Percentiles rank a stretch among this genome's conserved stretches.
These are phyloP conservation scores for Nothobranchius kuhntae DNA, from an alignment of 2,113 vertebrate species.

Conservation along the genomic window DNA sequence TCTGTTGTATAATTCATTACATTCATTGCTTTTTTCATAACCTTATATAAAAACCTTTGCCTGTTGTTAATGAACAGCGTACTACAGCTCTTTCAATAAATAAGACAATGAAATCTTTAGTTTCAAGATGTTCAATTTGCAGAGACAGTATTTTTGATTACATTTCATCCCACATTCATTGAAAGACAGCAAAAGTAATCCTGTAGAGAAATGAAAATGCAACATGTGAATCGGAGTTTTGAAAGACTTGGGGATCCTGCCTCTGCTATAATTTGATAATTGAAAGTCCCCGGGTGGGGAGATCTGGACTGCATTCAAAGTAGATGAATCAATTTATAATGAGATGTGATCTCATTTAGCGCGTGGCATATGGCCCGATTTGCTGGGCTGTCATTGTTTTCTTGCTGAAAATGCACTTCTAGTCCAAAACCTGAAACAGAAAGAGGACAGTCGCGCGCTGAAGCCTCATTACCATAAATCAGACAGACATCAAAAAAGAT, in stretches of 20 bases:
- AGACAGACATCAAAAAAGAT: constrained; percentile 53
- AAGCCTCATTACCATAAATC: constrained; percentile 65
- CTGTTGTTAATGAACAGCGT: constrained; percentile 33
- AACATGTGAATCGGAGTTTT: constrained; percentile 20
- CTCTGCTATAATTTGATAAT: constrained; percentile 34
- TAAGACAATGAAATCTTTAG: neutral
- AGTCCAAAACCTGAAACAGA: constrained; percentile 39
- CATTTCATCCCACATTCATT: neutral
- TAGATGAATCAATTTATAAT: constrained; percentile 56
- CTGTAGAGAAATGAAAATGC: constrained; percentile 14
- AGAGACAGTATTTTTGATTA: neutral
- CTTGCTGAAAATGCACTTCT: constrained; percentile 66
- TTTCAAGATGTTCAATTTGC: neutral
- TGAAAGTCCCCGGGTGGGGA: constrained; percentile 16
- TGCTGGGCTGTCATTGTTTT: constrained; percentile 34
- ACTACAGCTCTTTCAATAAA: constrained; percentile 7
- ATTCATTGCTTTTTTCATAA: constrained; percentile 50
- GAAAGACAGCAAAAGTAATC: neutral
- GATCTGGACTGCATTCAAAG: constrained; percentile 47
- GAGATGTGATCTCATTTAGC: constrained; percentile 58
- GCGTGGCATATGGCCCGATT: constrained; percentile 47
- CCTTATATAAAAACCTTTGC: constrained; percentile 42
- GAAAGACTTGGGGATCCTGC: constrained; percentile 7
- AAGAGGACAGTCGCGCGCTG: constrained; percentile 14
- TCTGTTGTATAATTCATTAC: constrained; percentile 56